Base-by-base conservation (phyloP, 35 echinoderm and acorn worm genomes). In the Ophiothrix spiculata region DNA sequence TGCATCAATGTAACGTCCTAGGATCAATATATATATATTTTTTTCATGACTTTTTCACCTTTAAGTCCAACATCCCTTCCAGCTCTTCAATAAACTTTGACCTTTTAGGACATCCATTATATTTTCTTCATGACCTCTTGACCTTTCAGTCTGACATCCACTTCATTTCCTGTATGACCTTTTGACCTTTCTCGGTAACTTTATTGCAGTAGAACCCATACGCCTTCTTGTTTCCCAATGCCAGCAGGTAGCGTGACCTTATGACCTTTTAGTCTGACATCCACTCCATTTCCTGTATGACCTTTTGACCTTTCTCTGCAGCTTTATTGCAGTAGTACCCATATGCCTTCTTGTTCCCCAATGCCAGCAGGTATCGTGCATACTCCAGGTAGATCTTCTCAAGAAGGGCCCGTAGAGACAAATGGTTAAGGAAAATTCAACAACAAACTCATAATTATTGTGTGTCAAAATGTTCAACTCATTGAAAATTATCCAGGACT, bases 301-400 rank as follows among this genome's bases (percentile, higher is more conserved):
- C 88, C 38, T 99, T 93, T 36, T 94, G 79, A 4, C 85, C 90
- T 73, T 91, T 94, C 56, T 94, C 92, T 8, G 92, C 92, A 35
- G 96, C 92, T 78, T 84, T 94, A 80, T 94, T 90, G 78, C 96
- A 99, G 79, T 94, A 99, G 83, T 91, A 93, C 1, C 88, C 89
- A 46, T 93, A 94, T 0, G 92, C 96, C 83, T 94, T 93, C 38
- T 86, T 87, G 89, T 99, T 99, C 35, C 92, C 92, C 35, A 99
- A 83, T 0, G 88, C 83, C 34, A 91, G 74, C 2, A 94, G 73
- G 76, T 91, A 91, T 46, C 86, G 89, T 14, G 92, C 92, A 81
- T 91, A 99, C 79, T 94, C 92, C 76, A 99, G 40, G 80, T 88
- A 99, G 34, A 99, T 86, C 60, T 91, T 91, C 78, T 93, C 96